phyloP scores from a whole-genome alignment of 1,140 invertebrate genomes.

The Drosophila hydei region DNA sequence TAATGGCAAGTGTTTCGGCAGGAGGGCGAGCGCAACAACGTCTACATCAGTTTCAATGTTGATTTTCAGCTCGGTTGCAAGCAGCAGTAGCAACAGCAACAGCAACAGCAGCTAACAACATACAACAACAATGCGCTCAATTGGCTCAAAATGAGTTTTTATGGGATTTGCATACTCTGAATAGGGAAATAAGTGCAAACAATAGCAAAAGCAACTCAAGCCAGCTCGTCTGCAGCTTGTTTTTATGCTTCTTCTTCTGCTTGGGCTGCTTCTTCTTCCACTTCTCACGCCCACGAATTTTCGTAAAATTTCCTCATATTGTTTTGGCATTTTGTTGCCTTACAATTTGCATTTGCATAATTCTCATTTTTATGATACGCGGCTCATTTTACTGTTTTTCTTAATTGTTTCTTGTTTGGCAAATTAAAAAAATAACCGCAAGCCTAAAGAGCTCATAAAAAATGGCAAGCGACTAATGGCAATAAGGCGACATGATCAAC shows the following conservation, averaged over 20 bases:
- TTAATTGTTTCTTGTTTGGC: constrained; percentile 74
- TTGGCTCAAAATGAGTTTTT: constrained; percentile 80
- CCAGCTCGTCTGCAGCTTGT: constrained; percentile 35
- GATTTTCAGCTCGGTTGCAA: constrained; percentile 52
- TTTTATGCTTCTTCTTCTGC: background rate
- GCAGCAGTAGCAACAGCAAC: constrained; percentile 16
- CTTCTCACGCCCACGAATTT: constrained; percentile 11
- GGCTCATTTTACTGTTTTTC: constrained; percentile 44
- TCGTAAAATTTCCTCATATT: constrained; percentile 31
- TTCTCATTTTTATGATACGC: constrained; percentile 74
- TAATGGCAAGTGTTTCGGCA: constrained; percentile 35
- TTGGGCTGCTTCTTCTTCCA: background rate
- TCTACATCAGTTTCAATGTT: constrained; percentile 37
- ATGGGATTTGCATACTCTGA: constrained; percentile 78
- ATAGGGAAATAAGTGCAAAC: constrained; percentile 70
- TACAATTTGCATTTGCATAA: constrained; percentile 74
- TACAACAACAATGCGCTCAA: constrained; percentile 70
- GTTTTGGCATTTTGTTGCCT: constrained; percentile 48
- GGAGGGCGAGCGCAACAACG: constrained; percentile 9
- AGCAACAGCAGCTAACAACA: constrained; percentile 6
- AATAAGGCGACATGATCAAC: constrained; percentile 1
- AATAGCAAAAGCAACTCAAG: constrained; percentile 42
- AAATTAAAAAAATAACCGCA: constrained; percentile 39
- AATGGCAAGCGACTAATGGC: too few relatives aligned
- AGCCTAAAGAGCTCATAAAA: constrained; percentile 32